Evolutionary conservation across 2,888 invertebrate species (phyloP), one percentile per base, ranked within the genome.

Genomic region (Ptychoptera contaminata): DNA sequence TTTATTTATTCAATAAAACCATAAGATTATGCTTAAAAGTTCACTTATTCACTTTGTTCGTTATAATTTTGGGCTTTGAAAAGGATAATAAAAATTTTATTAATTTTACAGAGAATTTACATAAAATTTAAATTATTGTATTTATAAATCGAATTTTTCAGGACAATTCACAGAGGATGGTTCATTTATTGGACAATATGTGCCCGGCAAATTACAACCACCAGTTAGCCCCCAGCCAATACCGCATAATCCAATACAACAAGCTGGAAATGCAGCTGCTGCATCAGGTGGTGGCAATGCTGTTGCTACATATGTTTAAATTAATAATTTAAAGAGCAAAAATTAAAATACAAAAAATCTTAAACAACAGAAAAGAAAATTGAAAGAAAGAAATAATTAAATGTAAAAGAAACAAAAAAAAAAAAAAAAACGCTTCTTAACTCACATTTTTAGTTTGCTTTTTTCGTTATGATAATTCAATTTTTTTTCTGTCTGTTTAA

Each of bases 171-270:
- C 93, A 52, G 94, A 94, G 71, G 93, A 94, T 69, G 93, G 93
- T 41, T 93, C 93, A 50, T 94, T 94, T 70, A 94, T 94, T 65
- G 94, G 94, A 40, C 92, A 92, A 69, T 94, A 94, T 68, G 92
- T 92, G 59, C 85, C 85, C 47, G 82, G 81, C 54, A 82, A 79
- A 58, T 72, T 79, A 58, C 79, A 74, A 58, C 74, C 78, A 48
- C 67, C 72, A 47, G 66, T 63, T 29, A 72, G 71, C 56, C 66
- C 65, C 53, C 64, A 64, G 47, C 62, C 62, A 40, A 48, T 56
- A 32, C 51, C 61, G 47, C 63, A 62, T 52, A 58, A 59, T 54
- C 55, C 40, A 35, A 34, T 56, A 65, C 70, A 57, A 62, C 68
- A 53, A 67, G 67, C 50, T 64, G 67, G 52, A 63, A 64, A 55